Base-by-base conservation (phyloP, 2,888 invertebrate species). In the Limnephilus rhombicus region DNA sequence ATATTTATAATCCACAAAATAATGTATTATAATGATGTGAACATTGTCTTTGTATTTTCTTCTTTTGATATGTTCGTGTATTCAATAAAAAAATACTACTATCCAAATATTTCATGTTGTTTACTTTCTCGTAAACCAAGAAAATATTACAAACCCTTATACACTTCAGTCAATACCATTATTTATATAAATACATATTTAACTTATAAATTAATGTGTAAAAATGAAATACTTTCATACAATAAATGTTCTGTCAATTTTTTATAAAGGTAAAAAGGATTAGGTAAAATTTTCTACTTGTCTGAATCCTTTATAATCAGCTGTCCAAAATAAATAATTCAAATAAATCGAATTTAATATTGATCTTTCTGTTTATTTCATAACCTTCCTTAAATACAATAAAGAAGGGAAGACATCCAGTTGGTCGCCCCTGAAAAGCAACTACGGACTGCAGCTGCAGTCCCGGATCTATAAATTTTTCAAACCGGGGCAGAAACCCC, bases 321-420 rank as follows among this genome's bases (percentile, higher is more conserved):
- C 80, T 89, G 81, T 89, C 89, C 89, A 89, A 81, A 80, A 80
- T 88, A 80, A 37, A 89, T n/a, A 89, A 80, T 37, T 31, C n/a
- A n/a, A n/a, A 41, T 41, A 85, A 41, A 37, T 85, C 85, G 82
- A 34, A 83, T 83, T 82, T 82, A 82, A 31, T 34, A 41, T n/a
- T 37, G 12, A 24, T 37, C 12, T 45, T 85, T 37, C 37, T n/a
- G 29, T 82, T 82, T 34, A 82, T 31, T 85, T 85, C 9, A 37
- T 24, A 45, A 85, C 13, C 5, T 85, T 45, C 13, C 82, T 2
- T 83, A 34, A 31, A 41, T n/a, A 68, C 68, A 68, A 24, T n/a
- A n/a, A 68, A 68, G 53, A 7, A n/a, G 7, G 68, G 2, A 24
- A 68, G 24, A 68, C 9, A 68, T 68, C n/a, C 9, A 68, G 9